phyloP scores from a whole-genome alignment of 2,888 invertebrate species.

The Glaucopsyche alexis region DNA sequence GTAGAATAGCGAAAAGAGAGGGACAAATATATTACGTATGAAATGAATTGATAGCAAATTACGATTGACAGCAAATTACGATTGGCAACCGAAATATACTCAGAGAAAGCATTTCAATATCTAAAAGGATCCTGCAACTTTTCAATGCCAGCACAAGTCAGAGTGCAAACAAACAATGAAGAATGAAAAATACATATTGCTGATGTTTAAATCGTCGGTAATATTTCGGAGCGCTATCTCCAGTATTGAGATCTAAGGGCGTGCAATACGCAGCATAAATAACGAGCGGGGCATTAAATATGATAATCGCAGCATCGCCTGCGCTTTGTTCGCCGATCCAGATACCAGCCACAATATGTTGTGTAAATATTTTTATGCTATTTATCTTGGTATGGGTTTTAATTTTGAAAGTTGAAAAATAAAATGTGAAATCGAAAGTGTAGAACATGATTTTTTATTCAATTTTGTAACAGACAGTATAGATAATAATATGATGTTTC shows the following conservation, averaged over 20 bases:
- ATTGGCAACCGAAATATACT: neutral
- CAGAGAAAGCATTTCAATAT: neutral
- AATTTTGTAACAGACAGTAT: too few relatives aligned
- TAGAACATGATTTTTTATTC: too few relatives aligned
- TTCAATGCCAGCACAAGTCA: neutral
- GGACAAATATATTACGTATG: too few relatives aligned
- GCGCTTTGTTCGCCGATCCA: constrained; percentile 51
- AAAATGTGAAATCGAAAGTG: too few relatives aligned
- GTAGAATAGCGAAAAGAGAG: neutral
- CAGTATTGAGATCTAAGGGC: constrained; percentile 65
- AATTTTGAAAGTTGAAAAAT: neutral
- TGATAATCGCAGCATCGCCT: constrained; percentile 59
- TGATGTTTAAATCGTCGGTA: constrained; percentile 40
- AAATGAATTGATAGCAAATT: neutral
- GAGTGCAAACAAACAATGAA: neutral
- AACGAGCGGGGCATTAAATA: constrained; percentile 56
- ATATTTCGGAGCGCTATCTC: constrained; percentile 50
- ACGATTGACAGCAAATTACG: neutral
- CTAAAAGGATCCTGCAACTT: neutral
- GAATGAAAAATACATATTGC: constrained; percentile 34
- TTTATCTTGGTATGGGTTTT: constrained; percentile 3
- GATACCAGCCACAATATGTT: constrained; percentile 31
- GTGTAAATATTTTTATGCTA: constrained; percentile 26
- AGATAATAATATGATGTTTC: too few relatives aligned
- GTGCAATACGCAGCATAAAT: constrained; percentile 54